These are phyloP conservation scores for Gambusia yucatana DNA, from an alignment of 2,797 vertebrate genomes.

Conservation along the genomic window DNA sequence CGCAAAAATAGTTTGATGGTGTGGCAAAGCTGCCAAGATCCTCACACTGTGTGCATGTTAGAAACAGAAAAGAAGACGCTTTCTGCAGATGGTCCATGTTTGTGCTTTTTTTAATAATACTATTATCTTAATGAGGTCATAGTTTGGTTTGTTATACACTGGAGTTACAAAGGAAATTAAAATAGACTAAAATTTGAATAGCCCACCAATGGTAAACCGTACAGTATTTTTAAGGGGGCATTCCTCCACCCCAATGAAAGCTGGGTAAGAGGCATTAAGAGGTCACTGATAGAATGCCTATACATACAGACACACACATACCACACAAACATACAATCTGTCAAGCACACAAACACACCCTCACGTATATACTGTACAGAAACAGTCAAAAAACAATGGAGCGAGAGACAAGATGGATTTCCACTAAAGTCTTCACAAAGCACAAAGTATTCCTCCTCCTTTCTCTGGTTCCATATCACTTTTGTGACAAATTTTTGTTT, in stretches of 20 bases:
- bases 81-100: slow-evolving; percentile 96
- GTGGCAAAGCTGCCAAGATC: slow-evolving; percentile 74
- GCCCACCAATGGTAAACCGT: slow-evolving; percentile 98
- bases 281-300: slow-evolving; percentile 99
- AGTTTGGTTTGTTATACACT: slow-evolving; percentile 99
- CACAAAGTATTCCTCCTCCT: slow-evolving; percentile 79
- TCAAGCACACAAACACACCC: slow-evolving; percentile 79
- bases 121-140: slow-evolving; percentile 99
- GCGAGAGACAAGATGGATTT: slow-evolving; percentile 92
- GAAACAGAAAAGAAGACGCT: slow-evolving; percentile 85
- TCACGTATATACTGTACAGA: slow-evolving; percentile 92
- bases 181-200: slow-evolving; percentile 90
- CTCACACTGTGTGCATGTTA: slow-evolving; percentile 65
- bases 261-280: slow-evolving; percentile 83
- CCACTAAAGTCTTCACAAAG: slow-evolving; percentile 84
- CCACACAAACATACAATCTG: slow-evolving; percentile 88
- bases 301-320: slow-evolving; percentile 99
- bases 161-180: slow-evolving; percentile 96
- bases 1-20: slow-evolving; percentile 65
- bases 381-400: slow-evolving; percentile 94
- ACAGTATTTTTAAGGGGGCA: slow-evolving; percentile 86
- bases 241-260: slow-evolving; percentile 91
- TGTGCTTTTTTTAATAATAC: slow-evolving; percentile 99
- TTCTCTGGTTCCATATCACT: slow-evolving; percentile 76
- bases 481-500: slow-evolving; percentile 73